phyloP scores from a whole-genome alignment of 2,888 invertebrate species.

The Oscheius onirici region DNA sequence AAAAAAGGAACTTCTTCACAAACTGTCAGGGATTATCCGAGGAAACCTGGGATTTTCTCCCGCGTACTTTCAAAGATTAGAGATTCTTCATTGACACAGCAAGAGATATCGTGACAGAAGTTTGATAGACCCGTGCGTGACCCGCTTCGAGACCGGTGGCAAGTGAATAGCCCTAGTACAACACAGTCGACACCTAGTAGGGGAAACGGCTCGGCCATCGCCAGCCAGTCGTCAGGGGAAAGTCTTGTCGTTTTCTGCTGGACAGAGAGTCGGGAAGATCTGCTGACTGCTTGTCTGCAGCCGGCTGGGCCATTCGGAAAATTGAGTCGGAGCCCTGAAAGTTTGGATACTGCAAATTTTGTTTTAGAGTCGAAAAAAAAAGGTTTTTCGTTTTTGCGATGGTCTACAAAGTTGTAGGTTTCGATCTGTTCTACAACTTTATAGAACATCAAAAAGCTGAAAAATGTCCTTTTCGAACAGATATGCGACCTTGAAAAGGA shows the following conservation, averaged over 20 bases:
- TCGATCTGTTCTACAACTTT: not conserved
- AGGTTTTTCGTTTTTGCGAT: not conserved
- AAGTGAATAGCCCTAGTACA: not conserved
- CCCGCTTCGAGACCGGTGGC: not conserved
- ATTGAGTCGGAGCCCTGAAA: conserved; percentile 7
- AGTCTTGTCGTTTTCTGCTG: conserved; percentile 4
- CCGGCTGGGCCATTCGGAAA: not conserved
- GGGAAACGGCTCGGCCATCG: not conserved
- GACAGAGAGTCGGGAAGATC: conserved; percentile 8
- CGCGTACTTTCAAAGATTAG: too few species aligned
- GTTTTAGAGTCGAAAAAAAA: not conserved
- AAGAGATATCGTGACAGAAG: too few species aligned
- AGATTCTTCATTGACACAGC: too few species aligned
- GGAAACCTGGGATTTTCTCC: not conserved
- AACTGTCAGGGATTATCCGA: not conserved
- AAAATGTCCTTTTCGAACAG: not conserved
- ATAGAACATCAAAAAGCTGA: not conserved
- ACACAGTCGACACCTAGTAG: not conserved
- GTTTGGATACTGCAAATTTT: not conserved
- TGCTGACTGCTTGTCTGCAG: not conserved
- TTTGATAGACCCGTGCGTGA: not conserved
- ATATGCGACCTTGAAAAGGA: not conserved
- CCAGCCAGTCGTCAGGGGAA: conserved; percentile 1
- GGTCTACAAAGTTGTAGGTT: too few species aligned
- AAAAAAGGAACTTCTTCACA: not conserved